Evolutionary conservation across 2,797 vertebrate species (phyloP).

Genomic region (Malurus leucopterus): DNA sequence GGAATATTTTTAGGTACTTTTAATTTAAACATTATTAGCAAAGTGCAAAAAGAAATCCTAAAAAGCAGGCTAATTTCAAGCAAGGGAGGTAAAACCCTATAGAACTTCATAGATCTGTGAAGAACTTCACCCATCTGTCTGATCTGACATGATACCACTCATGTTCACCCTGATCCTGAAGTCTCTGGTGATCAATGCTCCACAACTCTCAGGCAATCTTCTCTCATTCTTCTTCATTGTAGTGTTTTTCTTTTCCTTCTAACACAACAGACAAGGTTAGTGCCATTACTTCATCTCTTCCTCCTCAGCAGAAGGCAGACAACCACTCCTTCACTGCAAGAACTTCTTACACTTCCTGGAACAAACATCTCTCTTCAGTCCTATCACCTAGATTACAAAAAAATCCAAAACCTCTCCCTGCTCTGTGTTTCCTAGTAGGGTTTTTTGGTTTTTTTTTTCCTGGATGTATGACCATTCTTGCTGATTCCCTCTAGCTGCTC

Average conservation of each 20-base stretch:
- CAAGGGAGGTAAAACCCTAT: not conserved
- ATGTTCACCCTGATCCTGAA: not conserved
- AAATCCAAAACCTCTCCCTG: not conserved
- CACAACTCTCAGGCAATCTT: not conserved
- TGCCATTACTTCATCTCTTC: not conserved
- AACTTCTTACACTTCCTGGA: not conserved
- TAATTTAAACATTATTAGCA: not conserved
- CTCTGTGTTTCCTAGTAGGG: not conserved
- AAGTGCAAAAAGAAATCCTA: not conserved
- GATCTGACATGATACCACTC: rapidly evolving
- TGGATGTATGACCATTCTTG: not conserved
- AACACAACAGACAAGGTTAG: not conserved
- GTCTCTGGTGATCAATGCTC: not conserved
- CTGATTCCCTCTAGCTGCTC: not conserved
- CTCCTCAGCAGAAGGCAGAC: not conserved
- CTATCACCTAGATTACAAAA: not conserved
- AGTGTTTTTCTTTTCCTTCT: not conserved
- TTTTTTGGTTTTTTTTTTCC: not conserved
- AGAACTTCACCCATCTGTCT: not conserved
- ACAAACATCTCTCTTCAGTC: not conserved
- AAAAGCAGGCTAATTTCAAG: not conserved
- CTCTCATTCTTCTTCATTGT: not conserved
- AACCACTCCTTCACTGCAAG: not conserved
- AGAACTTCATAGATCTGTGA: rapidly evolving
- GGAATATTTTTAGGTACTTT: not conserved